These are phyloP conservation scores for Semaprochilodus insignis DNA, from an alignment of 2,797 vertebrate genomes.

Conservation along the genomic window DNA sequence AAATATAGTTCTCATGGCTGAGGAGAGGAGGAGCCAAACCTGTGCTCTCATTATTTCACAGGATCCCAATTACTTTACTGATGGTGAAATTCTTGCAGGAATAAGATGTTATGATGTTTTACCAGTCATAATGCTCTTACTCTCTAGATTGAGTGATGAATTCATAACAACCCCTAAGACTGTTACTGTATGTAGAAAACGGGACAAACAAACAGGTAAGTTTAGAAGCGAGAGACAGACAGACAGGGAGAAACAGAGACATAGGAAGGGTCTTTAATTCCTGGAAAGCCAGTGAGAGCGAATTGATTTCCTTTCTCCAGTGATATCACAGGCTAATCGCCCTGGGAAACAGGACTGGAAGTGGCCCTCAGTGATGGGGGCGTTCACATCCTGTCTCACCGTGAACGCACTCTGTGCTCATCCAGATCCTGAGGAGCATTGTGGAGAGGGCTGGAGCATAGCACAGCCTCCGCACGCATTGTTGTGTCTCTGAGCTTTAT, in stretches of 20 bases:
- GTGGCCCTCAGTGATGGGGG: slow-evolving; percentile 62
- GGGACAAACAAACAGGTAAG: neutral
- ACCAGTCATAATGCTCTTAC: no score
- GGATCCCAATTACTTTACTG: no score
- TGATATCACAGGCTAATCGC: slow-evolving; percentile 70
- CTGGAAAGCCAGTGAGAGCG: slow-evolving; percentile 59
- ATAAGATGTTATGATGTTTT: no score
- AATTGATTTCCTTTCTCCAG: slow-evolving; percentile 63
- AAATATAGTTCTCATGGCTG: no score
- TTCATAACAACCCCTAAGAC: neutral
- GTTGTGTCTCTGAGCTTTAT: neutral
- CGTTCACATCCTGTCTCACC: slow-evolving; percentile 41
- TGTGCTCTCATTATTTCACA: no score
- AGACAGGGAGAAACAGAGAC: neutral
- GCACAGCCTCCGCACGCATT: neutral
- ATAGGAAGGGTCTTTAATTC: slow-evolving; percentile 50
- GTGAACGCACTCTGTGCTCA: slow-evolving; percentile 14
- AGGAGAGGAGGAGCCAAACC: no score
- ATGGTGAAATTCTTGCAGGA: no score
- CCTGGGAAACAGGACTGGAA: slow-evolving; percentile 76
- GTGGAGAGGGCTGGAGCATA: neutral
- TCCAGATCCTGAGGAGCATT: slow-evolving; percentile 15
- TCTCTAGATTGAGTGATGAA: no score
- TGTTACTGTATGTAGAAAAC: neutral
- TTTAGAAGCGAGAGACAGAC: neutral